phyloP scores from a whole-genome alignment of 2,888 invertebrate species.

The Smittia aterrima region DNA sequence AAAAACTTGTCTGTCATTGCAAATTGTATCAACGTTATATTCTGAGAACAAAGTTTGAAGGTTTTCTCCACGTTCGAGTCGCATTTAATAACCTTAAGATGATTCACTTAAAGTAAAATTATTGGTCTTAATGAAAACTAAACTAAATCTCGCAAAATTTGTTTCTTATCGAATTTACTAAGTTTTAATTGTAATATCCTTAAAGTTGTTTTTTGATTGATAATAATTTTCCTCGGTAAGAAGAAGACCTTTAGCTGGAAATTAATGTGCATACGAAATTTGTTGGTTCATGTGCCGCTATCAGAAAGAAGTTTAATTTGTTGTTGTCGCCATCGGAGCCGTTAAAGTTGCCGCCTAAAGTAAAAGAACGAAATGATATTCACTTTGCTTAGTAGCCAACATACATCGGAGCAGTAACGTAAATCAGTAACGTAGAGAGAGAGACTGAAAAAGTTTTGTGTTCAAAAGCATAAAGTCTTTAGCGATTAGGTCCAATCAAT shows the following conservation, averaged over 20 bases:
- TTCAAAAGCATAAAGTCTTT: neutral
- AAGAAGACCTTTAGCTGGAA: neutral
- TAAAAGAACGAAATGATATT: neutral
- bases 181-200: conserved; percentile 4
- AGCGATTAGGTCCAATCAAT: conserved; percentile 10
- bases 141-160: neutral
- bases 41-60: conserved; percentile 18
- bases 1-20: neutral
- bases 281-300: neutral
- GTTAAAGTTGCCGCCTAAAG: neutral
- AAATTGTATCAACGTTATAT: neutral
- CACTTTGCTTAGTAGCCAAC: neutral
- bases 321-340: neutral
- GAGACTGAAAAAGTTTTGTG: neutral
- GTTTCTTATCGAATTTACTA: neutral
- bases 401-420: neutral
- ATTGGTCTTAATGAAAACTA: neutral
- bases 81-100: conserved; percentile 5
- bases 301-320: no score
- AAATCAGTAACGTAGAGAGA: neutral
- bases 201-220: neutral
- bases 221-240: neutral
- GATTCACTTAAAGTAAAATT: neutral
- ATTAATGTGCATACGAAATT: neutral
- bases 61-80: neutral